These are phyloP conservation scores for Leptinotarsa haldemani DNA, from an alignment of 2,888 invertebrate species.

Conservation along the genomic window DNA sequence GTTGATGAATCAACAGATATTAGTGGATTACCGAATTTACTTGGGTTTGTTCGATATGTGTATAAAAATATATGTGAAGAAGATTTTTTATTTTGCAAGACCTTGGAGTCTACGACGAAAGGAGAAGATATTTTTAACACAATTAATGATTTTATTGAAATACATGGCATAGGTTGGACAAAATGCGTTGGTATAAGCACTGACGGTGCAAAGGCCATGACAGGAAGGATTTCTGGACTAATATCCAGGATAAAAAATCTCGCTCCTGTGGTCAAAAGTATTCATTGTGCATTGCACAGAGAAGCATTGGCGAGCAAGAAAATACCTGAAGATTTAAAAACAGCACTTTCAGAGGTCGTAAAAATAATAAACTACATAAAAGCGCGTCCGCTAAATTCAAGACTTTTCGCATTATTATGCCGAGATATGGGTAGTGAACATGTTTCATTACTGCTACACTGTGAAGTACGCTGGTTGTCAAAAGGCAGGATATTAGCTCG, in stretches of 20 bases:
- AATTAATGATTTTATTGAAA: too few relatives aligned
- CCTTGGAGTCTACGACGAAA: neutral
- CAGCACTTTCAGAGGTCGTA: too few relatives aligned
- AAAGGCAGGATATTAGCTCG: neutral
- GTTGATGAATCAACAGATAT: neutral
- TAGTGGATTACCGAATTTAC: neutral
- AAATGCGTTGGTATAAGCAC: neutral
- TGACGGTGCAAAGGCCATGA: slow-evolving; percentile 18
- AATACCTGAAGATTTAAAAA: neutral
- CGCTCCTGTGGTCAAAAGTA: slow-evolving; percentile 3
- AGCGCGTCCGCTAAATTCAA: too few relatives aligned
- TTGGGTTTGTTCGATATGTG: neutral
- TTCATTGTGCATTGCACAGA: slow-evolving; percentile 9
- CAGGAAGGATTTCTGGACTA: neutral
- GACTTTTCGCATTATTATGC: too few relatives aligned
- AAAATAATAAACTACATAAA: too few relatives aligned
- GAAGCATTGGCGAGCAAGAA: neutral
- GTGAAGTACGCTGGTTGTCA: neutral
- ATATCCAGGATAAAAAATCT: slow-evolving; percentile 12
- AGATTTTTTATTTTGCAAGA: neutral
- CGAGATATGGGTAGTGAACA: too few relatives aligned
- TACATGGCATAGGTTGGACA: too few relatives aligned
- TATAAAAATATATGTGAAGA: neutral
- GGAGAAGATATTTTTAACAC: too few relatives aligned
- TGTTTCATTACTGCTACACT: neutral